Evolutionary conservation across 2,888 invertebrate species (phyloP).

Genomic region (Xestoiulus laeticollis): DNA sequence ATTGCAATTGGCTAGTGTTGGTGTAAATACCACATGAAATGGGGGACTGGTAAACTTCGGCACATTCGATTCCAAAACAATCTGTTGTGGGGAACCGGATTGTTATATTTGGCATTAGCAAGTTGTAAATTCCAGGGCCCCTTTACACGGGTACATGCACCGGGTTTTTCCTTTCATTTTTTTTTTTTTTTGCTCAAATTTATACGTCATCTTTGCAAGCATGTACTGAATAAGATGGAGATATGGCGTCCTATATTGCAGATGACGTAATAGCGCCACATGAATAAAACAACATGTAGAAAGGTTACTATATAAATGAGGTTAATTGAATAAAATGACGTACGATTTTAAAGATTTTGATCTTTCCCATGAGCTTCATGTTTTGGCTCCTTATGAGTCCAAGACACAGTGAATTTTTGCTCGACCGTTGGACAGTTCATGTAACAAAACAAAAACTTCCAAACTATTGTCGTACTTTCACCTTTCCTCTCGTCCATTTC

Average conservation of each 20-base stretch:
- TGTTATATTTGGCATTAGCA: not conserved
- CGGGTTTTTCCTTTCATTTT: too few relatives aligned
- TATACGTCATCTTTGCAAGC: too few relatives aligned
- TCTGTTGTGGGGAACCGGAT: not conserved
- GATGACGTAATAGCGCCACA: not conserved
- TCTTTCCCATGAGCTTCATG: not conserved
- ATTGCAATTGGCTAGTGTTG: too few relatives aligned
- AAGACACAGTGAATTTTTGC: not conserved
- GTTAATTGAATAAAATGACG: not conserved
- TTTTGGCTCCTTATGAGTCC: not conserved
- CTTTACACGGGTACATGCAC: not conserved
- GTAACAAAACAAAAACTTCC: not conserved
- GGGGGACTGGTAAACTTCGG: too few relatives aligned
- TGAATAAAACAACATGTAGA: not conserved
- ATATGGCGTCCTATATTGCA: not conserved
- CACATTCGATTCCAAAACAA: not conserved
- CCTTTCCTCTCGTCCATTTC: slow-evolving; percentile 10
- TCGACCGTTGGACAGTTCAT: slow-evolving; percentile 16
- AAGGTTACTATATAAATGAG: not conserved
- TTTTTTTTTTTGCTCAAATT: too few relatives aligned
- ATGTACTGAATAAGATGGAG: too few relatives aligned
- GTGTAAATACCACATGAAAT: too few relatives aligned
- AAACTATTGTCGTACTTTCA: slow-evolving; percentile 44
- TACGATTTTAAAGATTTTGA: not conserved
- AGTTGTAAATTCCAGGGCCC: not conserved